Evolutionary conservation across 1,140 invertebrate species (phyloP), one percentile per base, ranked within the genome.

Genomic region (Phenacoccus solenopsis): DNA sequence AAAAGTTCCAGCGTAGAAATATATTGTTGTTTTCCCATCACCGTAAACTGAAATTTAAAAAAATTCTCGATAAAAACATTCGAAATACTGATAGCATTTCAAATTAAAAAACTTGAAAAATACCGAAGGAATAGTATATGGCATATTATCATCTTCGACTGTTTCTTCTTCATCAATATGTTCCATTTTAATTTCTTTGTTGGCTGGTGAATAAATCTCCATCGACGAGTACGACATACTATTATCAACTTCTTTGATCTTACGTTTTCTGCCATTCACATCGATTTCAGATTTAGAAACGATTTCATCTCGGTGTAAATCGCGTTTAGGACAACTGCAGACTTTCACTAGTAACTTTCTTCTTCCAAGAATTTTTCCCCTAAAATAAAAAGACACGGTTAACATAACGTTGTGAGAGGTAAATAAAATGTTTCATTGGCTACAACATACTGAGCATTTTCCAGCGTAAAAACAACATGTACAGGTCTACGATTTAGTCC

Each of bases 301-400:
- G 21, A 21, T 73, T 69, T 91, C 89, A 73, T 91, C 90, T 38
- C 86, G 86, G 38, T 82, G 81, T 70, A 87, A 84, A 74, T 93
- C 91, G n/a, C 91, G 76, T 20, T 87, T 87, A 0, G 90, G 90
- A 77, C 90, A 93, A n/a, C 88, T 87, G 78, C 91, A 94, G 25
- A 92, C 85, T 71, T 89, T 82, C 0, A 91, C 85, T 35, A 85
- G 81, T 0, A 93, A 78, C 28, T 80, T 82, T 70, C 84, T 80
- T 4, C 90, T 80, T 0, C 90, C 90, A 0, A 87, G 76, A 1
- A 90, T 82, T 24, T 80, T 73, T 10, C 82, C 81, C 0, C 83
- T 85, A 75, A 2, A 78, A 56, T 4, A 77, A 73, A 75, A 74
- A 71, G 35, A 68, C 22, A 72, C 20, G 38, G 20, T 21, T 59